Conservation (phyloP, 2,888 invertebrate genomes). For the Lycocerus yunnanus region DNA sequence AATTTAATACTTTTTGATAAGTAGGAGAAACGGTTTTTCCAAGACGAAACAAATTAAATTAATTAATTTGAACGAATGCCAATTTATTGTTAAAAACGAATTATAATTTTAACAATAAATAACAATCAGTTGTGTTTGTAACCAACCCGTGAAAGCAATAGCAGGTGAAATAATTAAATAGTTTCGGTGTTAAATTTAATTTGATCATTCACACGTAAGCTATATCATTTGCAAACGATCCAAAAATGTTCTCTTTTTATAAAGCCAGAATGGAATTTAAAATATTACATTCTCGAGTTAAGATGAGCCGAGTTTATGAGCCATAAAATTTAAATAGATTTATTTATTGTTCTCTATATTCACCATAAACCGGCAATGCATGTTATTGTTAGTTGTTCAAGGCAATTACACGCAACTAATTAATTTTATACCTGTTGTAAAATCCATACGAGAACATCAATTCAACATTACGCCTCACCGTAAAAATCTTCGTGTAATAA, state of each 20-base stretch:
- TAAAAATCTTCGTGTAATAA: background rate
- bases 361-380: conserved; percentile 14
- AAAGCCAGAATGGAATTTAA: conserved; percentile 3
- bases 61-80: background rate
- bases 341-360: conserved; percentile 18
- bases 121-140: background rate
- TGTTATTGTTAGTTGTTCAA: conserved; percentile 21
- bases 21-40: background rate
- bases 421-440: conserved; percentile 22
- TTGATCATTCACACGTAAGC: background rate
- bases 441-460: conserved; percentile 1
- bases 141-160: background rate
- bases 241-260: background rate
- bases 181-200: background rate
- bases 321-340: conserved; percentile 18
- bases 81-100: background rate
- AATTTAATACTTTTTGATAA: background rate
- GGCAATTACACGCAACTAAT: conserved; percentile 19
- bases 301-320: conserved; percentile 10
- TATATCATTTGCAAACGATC: background rate
- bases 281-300: conserved; percentile 10
- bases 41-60: background rate
- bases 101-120: background rate
- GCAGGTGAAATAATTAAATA: background rate
- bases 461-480: background rate